A percentile compares a stretch with the other conserved stretches of the same genome.
These are phyloP conservation scores for Entelurus aequoreus DNA, from an alignment of 2,113 vertebrate genomes.

Conservation along the genomic window DNA sequence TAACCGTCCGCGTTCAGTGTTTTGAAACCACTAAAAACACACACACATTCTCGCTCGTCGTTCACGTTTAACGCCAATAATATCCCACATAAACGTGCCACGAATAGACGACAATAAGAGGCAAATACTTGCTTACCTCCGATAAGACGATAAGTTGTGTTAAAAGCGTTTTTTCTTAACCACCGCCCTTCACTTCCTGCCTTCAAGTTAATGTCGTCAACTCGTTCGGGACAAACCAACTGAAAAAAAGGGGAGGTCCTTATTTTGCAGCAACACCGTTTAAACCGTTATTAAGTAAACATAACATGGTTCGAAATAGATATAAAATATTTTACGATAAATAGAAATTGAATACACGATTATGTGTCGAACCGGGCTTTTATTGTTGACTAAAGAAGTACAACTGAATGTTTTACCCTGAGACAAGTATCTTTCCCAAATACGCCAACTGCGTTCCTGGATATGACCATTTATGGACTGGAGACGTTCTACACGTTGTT, in stretches of 20 bases:
- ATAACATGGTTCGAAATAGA: neutral
- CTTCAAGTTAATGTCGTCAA: constrained; percentile 36
- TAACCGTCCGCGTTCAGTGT: too few relatives aligned
- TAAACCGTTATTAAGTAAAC: neutral
- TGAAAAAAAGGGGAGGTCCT: neutral
- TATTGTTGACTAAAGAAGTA: neutral
- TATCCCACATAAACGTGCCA: too few relatives aligned
- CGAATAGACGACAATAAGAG: neutral
- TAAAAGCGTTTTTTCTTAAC: constrained; percentile 53
- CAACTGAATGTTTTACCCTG: neutral
- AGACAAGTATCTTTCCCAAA: constrained; percentile 9
- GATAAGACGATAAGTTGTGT: constrained; percentile 8
- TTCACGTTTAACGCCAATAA: too few relatives aligned
- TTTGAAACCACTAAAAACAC: too few relatives aligned
- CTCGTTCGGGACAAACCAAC: constrained; percentile 54
- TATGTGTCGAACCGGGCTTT: fast-evolving
- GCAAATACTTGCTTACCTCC: constrained; percentile 48
- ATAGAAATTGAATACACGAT: too few relatives aligned
- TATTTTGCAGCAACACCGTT: fast-evolving
- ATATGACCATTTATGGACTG: constrained; percentile 68
- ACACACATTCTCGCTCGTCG: too few relatives aligned
- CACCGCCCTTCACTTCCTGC: constrained; percentile 80
- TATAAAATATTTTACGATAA: neutral
- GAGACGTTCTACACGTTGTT: constrained; percentile 19
- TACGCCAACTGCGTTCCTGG: constrained; percentile 48